These are phyloP conservation scores for Malacoraja senta DNA, from an alignment of 2,797 vertebrate species.

Conservation along the genomic window DNA sequence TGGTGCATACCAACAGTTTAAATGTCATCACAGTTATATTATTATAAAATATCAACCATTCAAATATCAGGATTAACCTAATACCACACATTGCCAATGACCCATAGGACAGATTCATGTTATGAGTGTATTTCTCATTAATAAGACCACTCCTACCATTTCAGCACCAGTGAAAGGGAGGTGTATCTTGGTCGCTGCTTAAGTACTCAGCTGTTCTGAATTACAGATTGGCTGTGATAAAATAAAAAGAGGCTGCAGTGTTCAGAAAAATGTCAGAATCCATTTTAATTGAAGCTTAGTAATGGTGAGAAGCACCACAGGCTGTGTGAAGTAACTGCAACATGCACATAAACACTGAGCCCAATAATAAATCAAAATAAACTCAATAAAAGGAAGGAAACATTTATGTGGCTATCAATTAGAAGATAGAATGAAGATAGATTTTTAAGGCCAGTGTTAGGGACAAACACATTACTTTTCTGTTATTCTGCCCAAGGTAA, in stretches of 20 bases:
- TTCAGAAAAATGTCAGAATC: slow-evolving; percentile 5
- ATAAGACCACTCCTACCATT: neutral
- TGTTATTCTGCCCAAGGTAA: no score
- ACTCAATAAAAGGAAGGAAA: no score
- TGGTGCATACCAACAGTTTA: neutral
- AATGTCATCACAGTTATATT: neutral
- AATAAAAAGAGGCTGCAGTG: no score
- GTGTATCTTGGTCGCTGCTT: neutral
- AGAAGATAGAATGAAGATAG: neutral
- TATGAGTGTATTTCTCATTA: neutral
- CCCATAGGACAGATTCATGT: neutral
- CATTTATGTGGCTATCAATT: neutral
- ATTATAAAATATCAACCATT: no score
- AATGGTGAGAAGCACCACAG: neutral
- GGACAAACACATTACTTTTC: no score
- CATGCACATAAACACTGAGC: neutral
- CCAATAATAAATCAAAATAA: neutral
- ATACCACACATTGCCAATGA: neutral
- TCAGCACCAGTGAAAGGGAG: neutral
- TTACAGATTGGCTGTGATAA: neutral
- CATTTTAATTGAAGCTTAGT: neutral
- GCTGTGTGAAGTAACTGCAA: neutral
- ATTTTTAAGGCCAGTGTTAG: neutral
- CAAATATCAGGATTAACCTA: no score
- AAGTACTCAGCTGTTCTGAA: neutral